Evolutionary conservation across 2,888 invertebrate species (phyloP).

Genomic region (Epinotia nisella): DNA sequence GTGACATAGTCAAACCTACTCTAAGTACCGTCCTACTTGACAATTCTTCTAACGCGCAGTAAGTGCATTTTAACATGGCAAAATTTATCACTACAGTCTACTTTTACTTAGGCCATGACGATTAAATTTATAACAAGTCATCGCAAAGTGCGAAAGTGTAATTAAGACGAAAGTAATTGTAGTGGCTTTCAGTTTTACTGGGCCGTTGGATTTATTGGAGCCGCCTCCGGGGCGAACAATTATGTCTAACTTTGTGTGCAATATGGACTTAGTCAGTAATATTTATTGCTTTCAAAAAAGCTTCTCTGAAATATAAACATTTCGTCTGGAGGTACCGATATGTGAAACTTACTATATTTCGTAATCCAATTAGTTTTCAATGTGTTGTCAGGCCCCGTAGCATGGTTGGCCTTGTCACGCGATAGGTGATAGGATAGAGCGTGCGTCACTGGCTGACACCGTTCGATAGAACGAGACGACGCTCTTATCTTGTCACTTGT

Average conservation of each 20-base stretch:
- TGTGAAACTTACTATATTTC: not conserved
- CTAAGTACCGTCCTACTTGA: constrained; percentile 9
- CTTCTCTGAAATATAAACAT: too few species aligned
- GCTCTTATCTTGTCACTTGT: too few species aligned
- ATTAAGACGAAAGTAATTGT: constrained; percentile 37
- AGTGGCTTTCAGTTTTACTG: constrained; percentile 28
- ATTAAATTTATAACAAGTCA: constrained; percentile 10
- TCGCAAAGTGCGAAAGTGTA: constrained; percentile 36
- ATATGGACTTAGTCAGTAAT: constrained; percentile 10
- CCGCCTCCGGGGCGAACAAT: constrained; percentile 14
- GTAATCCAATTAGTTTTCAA: not conserved
- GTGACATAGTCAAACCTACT: constrained; percentile 8
- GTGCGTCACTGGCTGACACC: too few species aligned
- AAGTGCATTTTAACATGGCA: constrained; percentile 30
- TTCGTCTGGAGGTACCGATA: too few species aligned
- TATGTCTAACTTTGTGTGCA: constrained; percentile 16
- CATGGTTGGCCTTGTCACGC: too few species aligned
- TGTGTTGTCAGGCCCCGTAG: too few species aligned
- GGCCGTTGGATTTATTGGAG: constrained; percentile 28
- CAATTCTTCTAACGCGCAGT: constrained; percentile 6
- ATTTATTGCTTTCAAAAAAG: not conserved
- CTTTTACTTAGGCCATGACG: not conserved
- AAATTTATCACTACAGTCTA: constrained; percentile 5
- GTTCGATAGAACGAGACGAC: too few species aligned
- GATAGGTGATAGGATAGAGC: too few species aligned